Evolutionary conservation across 2,888 invertebrate genomes (phyloP).

Genomic region (Strigamia maritima): DNA sequence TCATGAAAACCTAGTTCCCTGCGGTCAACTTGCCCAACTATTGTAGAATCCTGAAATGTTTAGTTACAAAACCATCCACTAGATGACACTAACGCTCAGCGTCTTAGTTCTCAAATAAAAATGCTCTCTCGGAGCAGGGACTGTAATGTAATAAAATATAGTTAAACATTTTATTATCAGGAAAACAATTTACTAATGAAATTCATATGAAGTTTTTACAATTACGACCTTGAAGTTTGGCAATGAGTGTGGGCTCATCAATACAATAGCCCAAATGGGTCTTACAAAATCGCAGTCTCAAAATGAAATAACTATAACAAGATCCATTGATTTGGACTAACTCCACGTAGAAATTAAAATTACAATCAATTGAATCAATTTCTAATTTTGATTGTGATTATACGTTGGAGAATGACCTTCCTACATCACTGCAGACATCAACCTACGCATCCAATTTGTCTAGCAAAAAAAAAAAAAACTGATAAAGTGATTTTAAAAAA

Average conservation of each 20-base stretch:
- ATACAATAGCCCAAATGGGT: not conserved
- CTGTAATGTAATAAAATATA: no score
- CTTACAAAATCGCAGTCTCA: not conserved
- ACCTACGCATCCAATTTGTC: not conserved
- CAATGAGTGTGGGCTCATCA: not conserved
- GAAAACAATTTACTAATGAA: no score
- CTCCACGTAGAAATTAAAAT: not conserved
- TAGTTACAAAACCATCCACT: not conserved
- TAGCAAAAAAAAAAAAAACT: not conserved
- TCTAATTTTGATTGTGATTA: conserved; percentile 9
- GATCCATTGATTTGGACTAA: not conserved
- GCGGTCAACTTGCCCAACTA: no score
- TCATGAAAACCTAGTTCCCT: no score
- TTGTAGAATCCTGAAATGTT: no score
- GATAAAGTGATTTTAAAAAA: not conserved
- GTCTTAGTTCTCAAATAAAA: not conserved
- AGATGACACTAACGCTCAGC: not conserved
- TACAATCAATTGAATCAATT: conserved; percentile 3
- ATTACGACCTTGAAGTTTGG: no score
- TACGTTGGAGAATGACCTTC: not conserved
- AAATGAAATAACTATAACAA: not conserved
- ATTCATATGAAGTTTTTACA: no score
- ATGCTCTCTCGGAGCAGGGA: not conserved
- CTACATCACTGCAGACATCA: not conserved
- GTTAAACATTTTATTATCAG: no score